Base-by-base conservation (phyloP, 2,797 vertebrate genomes). In the Pampus argenteus region DNA sequence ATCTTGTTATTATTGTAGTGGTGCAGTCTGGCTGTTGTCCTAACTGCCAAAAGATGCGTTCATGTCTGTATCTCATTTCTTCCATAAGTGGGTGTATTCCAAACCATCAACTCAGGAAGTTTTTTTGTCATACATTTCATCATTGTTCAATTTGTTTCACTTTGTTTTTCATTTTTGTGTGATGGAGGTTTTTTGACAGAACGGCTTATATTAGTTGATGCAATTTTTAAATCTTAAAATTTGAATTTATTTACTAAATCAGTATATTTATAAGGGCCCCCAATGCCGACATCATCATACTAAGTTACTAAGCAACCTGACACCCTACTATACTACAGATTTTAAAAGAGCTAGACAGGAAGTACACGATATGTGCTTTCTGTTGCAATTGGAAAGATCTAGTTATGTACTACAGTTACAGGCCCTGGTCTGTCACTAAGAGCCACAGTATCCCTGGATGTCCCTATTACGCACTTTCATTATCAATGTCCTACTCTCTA, bases 1-100 rank as follows among this genome's bases (percentile, higher is more conserved):
- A 90, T 91, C 76, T 86, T 90, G 74, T 86, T 87, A 71, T 90
- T 90, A 88, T 92, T 77, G 79, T 86, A 82, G 90, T 88, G 88
- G 81, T 73, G 68, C 80, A 80, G 86, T 84, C 78, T 74, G 79
- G 82, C 83, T 88, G 83, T 86, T 89, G 82, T 90, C 81, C 85
- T 82, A 83, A 78, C 88, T 86, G 90, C 87, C 88, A 90, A 91
- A 85, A 74, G 76, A 84, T 79, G 82, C 79, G 72, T 88, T 86
- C 87, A 68, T 86, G 82, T 86, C 81, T 81, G 58, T 79, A 61
- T 84, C 79, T 85, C 49, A 83, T 69, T 86, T 76, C 76, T 81
- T 82, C 68, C 68, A 67, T 76, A 68, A 84, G 87, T 91, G 84
- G 87, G 90, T 79, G 89, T 90, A 60, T 77, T 83, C 66, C 73